phyloP scores from a whole-genome alignment of 1,140 invertebrate species.

The Neoseiulus cucumeris region DNA sequence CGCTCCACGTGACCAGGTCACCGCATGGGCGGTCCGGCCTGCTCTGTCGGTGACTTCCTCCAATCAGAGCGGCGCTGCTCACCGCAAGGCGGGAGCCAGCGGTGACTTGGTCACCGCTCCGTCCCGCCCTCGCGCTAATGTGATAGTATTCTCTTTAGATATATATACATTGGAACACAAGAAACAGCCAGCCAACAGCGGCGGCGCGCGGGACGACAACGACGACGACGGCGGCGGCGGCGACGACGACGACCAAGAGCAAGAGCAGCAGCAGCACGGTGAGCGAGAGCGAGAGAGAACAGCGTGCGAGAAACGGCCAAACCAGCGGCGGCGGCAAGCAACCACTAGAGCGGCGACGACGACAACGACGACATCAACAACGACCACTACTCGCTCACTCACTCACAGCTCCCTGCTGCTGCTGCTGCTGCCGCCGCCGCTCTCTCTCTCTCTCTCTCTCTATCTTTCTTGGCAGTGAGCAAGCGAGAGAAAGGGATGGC shows the following conservation, averaged over 20 bases:
- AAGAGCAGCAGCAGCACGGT: neutral
- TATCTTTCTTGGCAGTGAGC: no score
- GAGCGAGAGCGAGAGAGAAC: neutral
- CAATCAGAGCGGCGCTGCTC: neutral
- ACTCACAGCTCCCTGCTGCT: neutral
- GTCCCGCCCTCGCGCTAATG: conserved; percentile 5
- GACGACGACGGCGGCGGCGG: neutral
- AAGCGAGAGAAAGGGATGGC: no score
- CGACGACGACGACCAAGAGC: neutral
- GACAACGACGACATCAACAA: neutral
- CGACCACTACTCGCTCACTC: neutral
- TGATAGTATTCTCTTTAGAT: conserved; percentile 9
- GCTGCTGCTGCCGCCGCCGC: neutral
- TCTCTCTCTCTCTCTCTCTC: neutral
- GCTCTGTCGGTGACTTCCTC: neutral
- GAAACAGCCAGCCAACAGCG: neutral
- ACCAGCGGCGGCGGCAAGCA: neutral
- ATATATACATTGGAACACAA: conserved; percentile 10
- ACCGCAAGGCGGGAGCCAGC: neutral
- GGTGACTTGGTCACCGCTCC: neutral
- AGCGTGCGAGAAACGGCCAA: conserved; percentile 7
- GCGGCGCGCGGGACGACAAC: neutral
- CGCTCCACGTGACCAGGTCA: conserved; percentile 2
- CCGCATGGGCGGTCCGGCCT: neutral
- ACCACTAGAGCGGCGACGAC: neutral